Base-by-base conservation (phyloP, 2,113 vertebrate genomes). In the Coryphaenoides rupestris region DNA sequence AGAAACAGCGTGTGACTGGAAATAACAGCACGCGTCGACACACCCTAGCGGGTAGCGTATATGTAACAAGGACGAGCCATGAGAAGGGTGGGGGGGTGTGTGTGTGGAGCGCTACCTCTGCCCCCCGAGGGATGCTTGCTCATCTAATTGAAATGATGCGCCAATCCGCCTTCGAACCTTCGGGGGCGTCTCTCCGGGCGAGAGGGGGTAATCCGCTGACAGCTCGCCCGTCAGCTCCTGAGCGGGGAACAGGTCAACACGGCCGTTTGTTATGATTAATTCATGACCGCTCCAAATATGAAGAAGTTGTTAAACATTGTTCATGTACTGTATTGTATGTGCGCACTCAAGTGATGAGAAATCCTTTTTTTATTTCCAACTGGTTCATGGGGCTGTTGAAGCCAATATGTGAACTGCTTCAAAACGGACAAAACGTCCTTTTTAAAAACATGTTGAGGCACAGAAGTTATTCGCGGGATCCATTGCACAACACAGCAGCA, bases 181-280 rank as follows among this genome's bases (percentile, higher is more conserved):
- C 1, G 95, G 96, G 5, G 84, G 89, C 64, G 92, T 92, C 79
- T 98, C 95, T 0, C 94, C 95, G 0, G 87, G 90, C 55, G 90
- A 88, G 24, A 96, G 83, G 7, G 95, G 96, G 66, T 93, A 98
- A 77, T 97, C 95, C 0, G 65, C 63, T 2, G 95, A 89, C 62
- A 98, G 74, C 1, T 60, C 66, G 47, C 96, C 95, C 0, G 94
- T 97, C 84, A 98, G 73, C 89, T 97, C 95, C 96, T 98, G 65
- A 21, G 19, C 57, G 54, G 28, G 72, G 17, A 63, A 2, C 62
- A 73, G 5, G 57, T 63, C 59, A 55, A 62, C 69, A 75, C 62
- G 21, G n/a, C 6, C 61, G 12, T 5, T 21, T 49, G 26, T 10
- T n/a, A 47, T 40, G 53, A 47, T 64, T 3, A 24, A 33, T n/a